Evolutionary conservation across 1,140 invertebrate genomes (phyloP).

Genomic region (Aphaenogaster rudis): DNA sequence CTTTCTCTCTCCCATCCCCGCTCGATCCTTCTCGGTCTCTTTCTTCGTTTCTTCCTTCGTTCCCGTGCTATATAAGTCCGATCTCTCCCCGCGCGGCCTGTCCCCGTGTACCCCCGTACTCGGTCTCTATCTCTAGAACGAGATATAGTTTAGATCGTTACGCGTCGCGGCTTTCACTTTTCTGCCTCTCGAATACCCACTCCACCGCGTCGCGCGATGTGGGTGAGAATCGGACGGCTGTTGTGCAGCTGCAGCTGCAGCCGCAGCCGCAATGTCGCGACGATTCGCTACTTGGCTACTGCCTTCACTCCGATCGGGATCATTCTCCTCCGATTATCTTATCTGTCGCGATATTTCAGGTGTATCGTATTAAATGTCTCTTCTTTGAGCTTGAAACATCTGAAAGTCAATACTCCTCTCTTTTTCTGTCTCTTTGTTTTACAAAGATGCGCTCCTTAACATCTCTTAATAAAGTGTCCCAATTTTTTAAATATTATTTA

Average conservation of each 20-base stretch:
- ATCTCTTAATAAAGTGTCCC: not conserved
- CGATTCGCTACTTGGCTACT: conserved; percentile 5
- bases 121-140: conserved; percentile 71
- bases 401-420: not conserved
- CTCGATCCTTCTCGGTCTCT: conserved; percentile 41
- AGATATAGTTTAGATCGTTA: conserved; percentile 83
- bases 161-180: conserved; percentile 82
- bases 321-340: conserved; percentile 1
- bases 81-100: conserved; percentile 44
- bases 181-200: conserved; percentile 76
- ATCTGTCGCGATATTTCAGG: not conserved
- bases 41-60: conserved; percentile 25
- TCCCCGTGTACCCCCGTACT: conserved; percentile 10
- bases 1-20: conserved; percentile 6
- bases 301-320: conserved; percentile 10
- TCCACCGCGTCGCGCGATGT: conserved; percentile 65
- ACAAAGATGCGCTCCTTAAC: not conserved
- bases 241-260: conserved; percentile 23
- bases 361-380: not conserved
- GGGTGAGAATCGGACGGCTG: conserved; percentile 67
- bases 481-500: not conserved
- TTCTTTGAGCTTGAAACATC: not conserved
- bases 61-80: conserved; percentile 44
- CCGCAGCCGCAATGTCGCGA: not conserved
- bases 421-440: not conserved